These are phyloP conservation scores for Hippocampus mohnikei DNA, from an alignment of 2,113 vertebrate genomes.

Conservation along the genomic window DNA sequence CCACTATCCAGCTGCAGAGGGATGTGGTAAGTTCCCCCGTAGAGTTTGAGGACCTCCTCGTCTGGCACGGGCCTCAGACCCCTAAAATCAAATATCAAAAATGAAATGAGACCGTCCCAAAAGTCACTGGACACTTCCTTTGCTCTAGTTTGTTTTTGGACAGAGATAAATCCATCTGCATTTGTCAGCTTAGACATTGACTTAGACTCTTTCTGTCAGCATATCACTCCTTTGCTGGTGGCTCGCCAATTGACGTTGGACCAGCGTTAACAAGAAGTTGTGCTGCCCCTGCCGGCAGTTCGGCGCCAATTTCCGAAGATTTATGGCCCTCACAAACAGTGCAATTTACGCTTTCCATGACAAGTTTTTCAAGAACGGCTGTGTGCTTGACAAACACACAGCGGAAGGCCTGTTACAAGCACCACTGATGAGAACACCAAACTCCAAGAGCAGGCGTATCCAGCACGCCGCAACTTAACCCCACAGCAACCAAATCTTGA, in stretches of 20 bases:
- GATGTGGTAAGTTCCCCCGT: conserved; percentile 76
- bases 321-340: not conserved
- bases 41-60: conserved; percentile 76
- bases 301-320: not conserved
- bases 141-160: not conserved
- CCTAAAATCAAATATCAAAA: conserved; percentile 45
- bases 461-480: too few relatives aligned
- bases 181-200: not conserved
- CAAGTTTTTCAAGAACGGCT: not conserved
- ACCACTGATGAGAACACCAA: too few relatives aligned
- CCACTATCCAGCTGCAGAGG: conserved; percentile 80
- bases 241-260: not conserved
- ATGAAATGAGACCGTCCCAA: not conserved
- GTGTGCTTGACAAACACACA: too few relatives aligned
- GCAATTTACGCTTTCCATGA: not conserved
- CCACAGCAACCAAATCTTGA: too few relatives aligned
- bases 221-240: not conserved
- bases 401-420: too few relatives aligned
- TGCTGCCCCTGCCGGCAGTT: not conserved
- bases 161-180: not conserved
- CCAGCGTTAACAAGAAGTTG: not conserved
- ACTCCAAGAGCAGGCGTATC: too few relatives aligned
- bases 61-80: conserved; percentile 78
- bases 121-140: not conserved
- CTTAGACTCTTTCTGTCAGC: not conserved